Base-by-base conservation (phyloP, 2,888 invertebrate genomes). In the Scaptomyza reducta region DNA sequence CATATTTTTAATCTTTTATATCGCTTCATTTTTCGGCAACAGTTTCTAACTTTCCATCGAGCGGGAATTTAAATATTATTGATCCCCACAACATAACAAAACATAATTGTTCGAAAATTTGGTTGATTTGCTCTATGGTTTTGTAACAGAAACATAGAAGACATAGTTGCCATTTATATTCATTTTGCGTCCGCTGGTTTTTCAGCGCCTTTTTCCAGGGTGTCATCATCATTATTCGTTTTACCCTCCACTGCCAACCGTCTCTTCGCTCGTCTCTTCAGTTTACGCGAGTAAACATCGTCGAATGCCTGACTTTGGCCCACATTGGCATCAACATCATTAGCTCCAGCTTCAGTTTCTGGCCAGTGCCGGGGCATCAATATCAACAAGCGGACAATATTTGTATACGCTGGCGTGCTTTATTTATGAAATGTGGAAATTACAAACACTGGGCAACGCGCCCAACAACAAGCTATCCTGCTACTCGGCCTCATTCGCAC, bases 361-460 rank as follows among this genome's bases (percentile, higher is more conserved):
- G 31, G 27, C 51, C 22, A 22, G 14, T 47, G 58, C 38, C 53
- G 42, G 77, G 45, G 77, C 81, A 80, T 80, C 80, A 80, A 81
- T 80, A 81, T 81, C 84, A 81, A 77, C 73, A 68, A 60, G 80
- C 83, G 70, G 16, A 63, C 82, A 83, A 84, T 83, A 83, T 83
- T 83, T 82, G 86, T 82, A 68, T 70, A 64, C 67, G 73, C 66
- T 54, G 70, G 42, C 66, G 56, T 73, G 70, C 71, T 85, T 86
- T 87, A 86, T 85, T 85, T 85, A 86, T 87, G 86, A 87, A 85
- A 83, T 75, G 80, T 76, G 86, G 70, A 87, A 86, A 84, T 83
- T 87, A 80, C 88, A 84, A 72, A 69, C 61, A 74, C 47, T 14
- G 25, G 11, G 14, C 38, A 14, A 25, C 9, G 14, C 14, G 38